A percentile compares a stretch with the other conserved stretches of the same genome.
phyloP scores from a whole-genome alignment of 2,113 vertebrate species.

The Pungitius pungitius region DNA sequence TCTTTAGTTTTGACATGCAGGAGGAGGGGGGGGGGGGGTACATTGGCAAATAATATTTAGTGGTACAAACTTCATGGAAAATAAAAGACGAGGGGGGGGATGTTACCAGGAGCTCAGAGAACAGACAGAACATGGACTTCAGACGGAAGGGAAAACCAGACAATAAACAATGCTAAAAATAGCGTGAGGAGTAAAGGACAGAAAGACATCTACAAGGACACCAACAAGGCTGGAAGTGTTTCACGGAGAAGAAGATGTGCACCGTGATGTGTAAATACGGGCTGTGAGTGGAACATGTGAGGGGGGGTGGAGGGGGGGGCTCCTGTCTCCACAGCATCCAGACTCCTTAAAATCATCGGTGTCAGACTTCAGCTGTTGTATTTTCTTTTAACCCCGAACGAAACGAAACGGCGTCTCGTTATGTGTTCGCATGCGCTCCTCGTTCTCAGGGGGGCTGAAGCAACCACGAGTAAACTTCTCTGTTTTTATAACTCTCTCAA shows the following conservation, averaged over 20 bases:
- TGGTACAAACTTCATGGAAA: not conserved
- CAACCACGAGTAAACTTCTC: not conserved
- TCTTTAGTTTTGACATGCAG: not conserved
- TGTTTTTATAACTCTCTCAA: not conserved
- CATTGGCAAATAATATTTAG: not conserved
- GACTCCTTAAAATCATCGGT: slow-evolving; percentile 7
- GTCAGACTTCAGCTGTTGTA: slow-evolving; percentile 4
- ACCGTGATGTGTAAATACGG: slow-evolving; percentile 28
- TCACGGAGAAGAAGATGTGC: not conserved
- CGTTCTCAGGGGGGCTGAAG: slow-evolving; percentile 6
- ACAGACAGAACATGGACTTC: not conserved
- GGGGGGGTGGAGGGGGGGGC: too few species aligned
- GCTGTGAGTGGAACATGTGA: slow-evolving; percentile 29
- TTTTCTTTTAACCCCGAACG: slow-evolving; percentile 25
- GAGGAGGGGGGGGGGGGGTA: not conserved
- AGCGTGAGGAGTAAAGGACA: not conserved
- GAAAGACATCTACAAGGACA: not conserved
- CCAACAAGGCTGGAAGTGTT: slow-evolving; percentile 23
- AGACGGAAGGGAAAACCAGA: not conserved
- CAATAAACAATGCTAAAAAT: not conserved
- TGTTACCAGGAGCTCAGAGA: not conserved
- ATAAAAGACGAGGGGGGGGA: not conserved
- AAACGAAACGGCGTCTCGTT: slow-evolving; percentile 9
- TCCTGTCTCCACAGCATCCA: not conserved
- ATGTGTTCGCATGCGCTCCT: slow-evolving; percentile 19